Evolutionary conservation across 2,113 vertebrate species (phyloP), one percentile per base, ranked within the genome.

Genomic region (Ceratotherium simum): DNA sequence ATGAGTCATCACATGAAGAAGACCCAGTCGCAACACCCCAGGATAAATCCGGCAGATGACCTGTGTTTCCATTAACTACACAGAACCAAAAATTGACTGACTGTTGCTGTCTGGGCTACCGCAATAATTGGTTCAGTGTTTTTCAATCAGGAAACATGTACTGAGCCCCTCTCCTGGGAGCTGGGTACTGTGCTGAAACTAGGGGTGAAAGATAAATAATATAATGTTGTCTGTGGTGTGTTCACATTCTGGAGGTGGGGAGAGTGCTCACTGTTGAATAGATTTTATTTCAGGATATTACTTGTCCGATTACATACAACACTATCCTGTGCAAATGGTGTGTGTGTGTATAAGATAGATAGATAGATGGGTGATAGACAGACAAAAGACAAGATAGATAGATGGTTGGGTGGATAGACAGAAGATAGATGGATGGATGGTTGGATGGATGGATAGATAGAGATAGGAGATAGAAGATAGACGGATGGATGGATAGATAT

Each of bases 1-100:
- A n/a, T 27, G 70, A 64, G 13, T 31, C 14, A 12, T 69, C 42
- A 8, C 39, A 25, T 46, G 69, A 67, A 12, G 73, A 76, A 64
- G 39, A 58, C 23, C 2, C 13, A 13, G 27, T 88, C 14, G 20
- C 0, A 0, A 8, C 42, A 18, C 20, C 3, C 23, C n/a, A 36
- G 75, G 16, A 69, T 60, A 46, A 78, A 62, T 16, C 62, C 31
- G 62, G 69, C 48, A 70, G 64, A 6, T 33, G 27, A 17, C 10
- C 42, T 56, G 3, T 1, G 16, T 8, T 16, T 56, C 46, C 82
- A 10, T 10, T 36, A n/a, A 39, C 7, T n/a, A 25, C 39, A 2
- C 11, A 62, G 76, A 92, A 42, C 27, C 3, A 13, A 27, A 42
- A 18, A 42, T 12, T 14, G 17, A 8, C 17, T 1, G 23, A 64